Percentiles rank a stretch among this genome's conserved stretches.
Evolutionary conservation across 1,140 invertebrate species (phyloP).

Genomic region (Myzus persicae): DNA sequence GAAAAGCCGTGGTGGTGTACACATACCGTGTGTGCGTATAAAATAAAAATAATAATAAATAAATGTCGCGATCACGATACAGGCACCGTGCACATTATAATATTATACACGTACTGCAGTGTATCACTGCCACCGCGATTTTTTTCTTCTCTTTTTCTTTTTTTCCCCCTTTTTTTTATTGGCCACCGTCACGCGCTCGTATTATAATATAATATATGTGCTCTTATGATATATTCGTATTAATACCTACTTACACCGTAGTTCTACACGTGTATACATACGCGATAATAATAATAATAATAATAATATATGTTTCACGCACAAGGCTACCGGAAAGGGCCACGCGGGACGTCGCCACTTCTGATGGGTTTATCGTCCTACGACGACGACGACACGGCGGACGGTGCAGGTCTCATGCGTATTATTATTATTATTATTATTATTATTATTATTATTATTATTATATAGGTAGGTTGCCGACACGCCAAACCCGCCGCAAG

Average conservation of each 20-base stretch:
- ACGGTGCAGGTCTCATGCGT: not conserved
- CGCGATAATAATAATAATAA: slow-evolving; percentile 32
- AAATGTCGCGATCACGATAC: slow-evolving; percentile 27
- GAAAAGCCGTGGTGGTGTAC: not conserved
- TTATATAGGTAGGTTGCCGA: slow-evolving; percentile 18
- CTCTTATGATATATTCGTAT: slow-evolving; percentile 20
- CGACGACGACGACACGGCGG: not conserved
- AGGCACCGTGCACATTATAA: not conserved
- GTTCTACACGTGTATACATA: slow-evolving; percentile 45
- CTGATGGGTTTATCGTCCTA: slow-evolving; percentile 52
- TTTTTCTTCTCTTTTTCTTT: no score
- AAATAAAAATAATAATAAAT: not conserved
- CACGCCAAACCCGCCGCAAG: not conserved
- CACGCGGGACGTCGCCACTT: slow-evolving; percentile 44
- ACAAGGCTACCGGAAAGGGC: slow-evolving; percentile 57
- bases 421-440: not conserved
- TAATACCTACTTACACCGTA: not conserved
- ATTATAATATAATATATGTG: not conserved
- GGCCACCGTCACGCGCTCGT: slow-evolving; percentile 35
- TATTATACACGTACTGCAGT: not conserved
- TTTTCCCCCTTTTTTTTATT: slow-evolving; percentile 49
- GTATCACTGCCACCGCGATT: not conserved
- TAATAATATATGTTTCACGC: slow-evolving; percentile 36
- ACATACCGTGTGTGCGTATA: not conserved
- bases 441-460: no score